Evolutionary conservation across 2,113 vertebrate species (phyloP).

Genomic region (Campylorhamphus procurvoides): DNA sequence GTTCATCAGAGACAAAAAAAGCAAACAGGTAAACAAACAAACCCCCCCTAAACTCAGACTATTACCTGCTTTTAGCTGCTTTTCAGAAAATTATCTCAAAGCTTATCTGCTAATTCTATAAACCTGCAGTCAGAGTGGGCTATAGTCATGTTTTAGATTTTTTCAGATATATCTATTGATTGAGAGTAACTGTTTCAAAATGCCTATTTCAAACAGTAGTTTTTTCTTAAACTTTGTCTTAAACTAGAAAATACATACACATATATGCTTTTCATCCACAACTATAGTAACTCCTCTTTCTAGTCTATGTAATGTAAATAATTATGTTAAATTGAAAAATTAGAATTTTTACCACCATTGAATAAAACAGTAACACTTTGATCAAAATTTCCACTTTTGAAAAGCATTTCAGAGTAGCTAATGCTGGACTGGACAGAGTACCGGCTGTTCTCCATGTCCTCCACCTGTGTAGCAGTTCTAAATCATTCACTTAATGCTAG

Average conservation of each 20-base stretch:
- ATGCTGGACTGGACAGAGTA: not conserved
- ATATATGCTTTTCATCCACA: not conserved
- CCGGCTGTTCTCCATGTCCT: not conserved
- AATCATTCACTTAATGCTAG: not conserved
- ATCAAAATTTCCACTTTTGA: not conserved
- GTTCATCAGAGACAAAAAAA: not conserved
- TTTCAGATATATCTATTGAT: not conserved
- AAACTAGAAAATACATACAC: not conserved
- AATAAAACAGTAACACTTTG: not conserved
- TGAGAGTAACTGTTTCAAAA: not conserved
- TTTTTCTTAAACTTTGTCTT: not conserved
- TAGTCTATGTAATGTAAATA: not conserved
- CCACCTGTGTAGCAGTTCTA: not conserved
- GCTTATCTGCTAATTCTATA: not conserved
- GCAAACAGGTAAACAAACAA: not conserved
- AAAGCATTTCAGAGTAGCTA: not conserved
- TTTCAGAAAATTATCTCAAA: not conserved
- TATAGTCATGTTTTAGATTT: not conserved
- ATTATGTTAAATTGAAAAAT: not conserved
- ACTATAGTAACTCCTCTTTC: not conserved
- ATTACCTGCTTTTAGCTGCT: not conserved
- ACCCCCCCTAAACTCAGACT: not conserved
- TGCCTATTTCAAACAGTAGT: not conserved
- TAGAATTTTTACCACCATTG: not conserved
- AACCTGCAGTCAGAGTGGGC: not conserved